A percentile compares a stretch with the other conserved stretches of the same genome.
These are phyloP conservation scores for Leptinotarsa undecemlineata DNA, from an alignment of 1,140 invertebrate species.

Conservation along the genomic window DNA sequence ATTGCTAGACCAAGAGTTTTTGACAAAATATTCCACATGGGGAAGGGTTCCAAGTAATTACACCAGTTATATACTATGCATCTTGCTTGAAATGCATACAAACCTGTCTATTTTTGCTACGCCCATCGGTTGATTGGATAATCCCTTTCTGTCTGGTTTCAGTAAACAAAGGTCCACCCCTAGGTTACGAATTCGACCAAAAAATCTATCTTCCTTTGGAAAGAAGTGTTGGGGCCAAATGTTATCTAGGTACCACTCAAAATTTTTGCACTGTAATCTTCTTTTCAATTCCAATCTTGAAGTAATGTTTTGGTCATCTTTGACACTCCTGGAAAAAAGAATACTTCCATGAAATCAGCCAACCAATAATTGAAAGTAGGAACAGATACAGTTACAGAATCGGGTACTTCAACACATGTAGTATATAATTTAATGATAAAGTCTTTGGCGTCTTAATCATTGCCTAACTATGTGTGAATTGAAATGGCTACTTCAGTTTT, in stretches of 20 bases:
- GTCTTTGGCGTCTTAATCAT: too few species aligned
- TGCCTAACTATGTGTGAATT: too few species aligned
- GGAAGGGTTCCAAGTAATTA: too few species aligned
- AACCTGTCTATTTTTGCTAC: slow-evolving; percentile 60
- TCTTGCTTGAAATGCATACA: not conserved
- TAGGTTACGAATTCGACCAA: slow-evolving; percentile 70
- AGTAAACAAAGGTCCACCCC: slow-evolving; percentile 63
- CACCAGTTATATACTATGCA: too few species aligned
- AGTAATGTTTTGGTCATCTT: slow-evolving; percentile 70
- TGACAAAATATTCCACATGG: too few species aligned
- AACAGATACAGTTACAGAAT: too few species aligned
- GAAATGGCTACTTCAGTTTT: too few species aligned
- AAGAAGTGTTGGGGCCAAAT: slow-evolving; percentile 91
- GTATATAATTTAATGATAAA: too few species aligned
- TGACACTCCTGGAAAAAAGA: slow-evolving; percentile 46
- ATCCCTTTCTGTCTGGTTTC: slow-evolving; percentile 62
- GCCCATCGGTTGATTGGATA: slow-evolving; percentile 66
- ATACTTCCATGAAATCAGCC: not conserved
- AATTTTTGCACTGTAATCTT: slow-evolving; percentile 80
- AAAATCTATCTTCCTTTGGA: slow-evolving; percentile 79
- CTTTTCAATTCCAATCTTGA: slow-evolving; percentile 52
- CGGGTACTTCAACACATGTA: too few species aligned
- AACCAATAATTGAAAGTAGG: not conserved
- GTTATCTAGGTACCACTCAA: slow-evolving; percentile 95
- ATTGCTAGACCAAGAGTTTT: too few species aligned